These are phyloP conservation scores for Calephelis nemesis DNA, from an alignment of 1,140 invertebrate species.

Conservation along the genomic window DNA sequence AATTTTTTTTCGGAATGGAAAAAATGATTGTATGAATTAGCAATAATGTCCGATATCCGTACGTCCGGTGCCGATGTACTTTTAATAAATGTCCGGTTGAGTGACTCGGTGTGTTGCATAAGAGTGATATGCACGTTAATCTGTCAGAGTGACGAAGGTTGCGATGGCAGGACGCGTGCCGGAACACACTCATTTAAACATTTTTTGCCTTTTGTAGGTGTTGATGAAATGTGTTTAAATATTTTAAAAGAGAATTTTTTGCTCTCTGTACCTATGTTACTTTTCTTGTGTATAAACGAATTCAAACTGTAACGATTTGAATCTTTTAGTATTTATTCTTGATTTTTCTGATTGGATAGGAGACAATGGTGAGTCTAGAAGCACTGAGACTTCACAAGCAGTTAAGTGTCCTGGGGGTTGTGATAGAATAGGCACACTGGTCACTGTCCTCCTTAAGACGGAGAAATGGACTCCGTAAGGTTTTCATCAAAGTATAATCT, in stretches of 20 bases:
- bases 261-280: background rate
- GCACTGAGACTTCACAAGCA: too few species aligned
- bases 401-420: too few species aligned
- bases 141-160: conserved; percentile 73
- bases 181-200: conserved; percentile 51
- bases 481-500: too few species aligned
- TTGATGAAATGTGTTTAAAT: conserved; percentile 11
- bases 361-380: too few species aligned
- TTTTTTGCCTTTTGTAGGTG: conserved; percentile 33
- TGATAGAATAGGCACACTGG: too few species aligned
- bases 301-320: too few species aligned
- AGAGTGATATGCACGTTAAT: conserved; percentile 57
- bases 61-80: conserved; percentile 24
- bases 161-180: conserved; percentile 56
- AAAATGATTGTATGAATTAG: background rate
- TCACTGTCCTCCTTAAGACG: too few species aligned
- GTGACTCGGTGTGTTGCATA: conserved; percentile 51
- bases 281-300: background rate
- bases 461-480: too few species aligned
- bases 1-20: background rate
- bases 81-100: conserved; percentile 44
- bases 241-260: background rate
- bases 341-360: too few species aligned
- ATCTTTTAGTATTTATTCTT: too few species aligned
- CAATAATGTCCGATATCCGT: conserved; percentile 20